Percentiles rank a stretch among this genome's conserved stretches.
Conservation (phyloP, 2,113 vertebrate species). For the Alces alces region DNA sequence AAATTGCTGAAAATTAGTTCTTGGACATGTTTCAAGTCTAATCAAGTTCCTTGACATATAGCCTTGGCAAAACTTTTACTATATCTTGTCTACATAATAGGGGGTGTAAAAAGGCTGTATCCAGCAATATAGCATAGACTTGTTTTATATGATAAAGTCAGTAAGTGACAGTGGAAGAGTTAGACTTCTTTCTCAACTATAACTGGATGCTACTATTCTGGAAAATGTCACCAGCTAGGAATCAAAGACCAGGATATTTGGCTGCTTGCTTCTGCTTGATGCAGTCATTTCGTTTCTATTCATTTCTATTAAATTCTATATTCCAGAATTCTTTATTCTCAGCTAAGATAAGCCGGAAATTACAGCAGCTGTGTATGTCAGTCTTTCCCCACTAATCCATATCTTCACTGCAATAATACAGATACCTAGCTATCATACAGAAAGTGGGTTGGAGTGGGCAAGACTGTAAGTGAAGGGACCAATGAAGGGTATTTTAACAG, state of each 20-base stretch:
- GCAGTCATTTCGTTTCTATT: neutral
- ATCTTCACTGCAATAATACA: neutral
- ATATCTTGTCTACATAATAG: neutral
- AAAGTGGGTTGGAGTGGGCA: neutral
- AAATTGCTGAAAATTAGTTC: neutral
- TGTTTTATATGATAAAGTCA: neutral
- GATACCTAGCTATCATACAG: neutral
- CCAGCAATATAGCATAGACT: neutral
- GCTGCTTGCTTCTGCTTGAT: neutral
- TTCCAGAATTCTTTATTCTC: neutral
- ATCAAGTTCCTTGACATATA: neutral
- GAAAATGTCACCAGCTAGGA: neutral
- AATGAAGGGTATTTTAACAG: neutral
- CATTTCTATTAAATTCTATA: neutral
- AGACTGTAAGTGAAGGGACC: neutral
- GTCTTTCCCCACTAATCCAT: neutral
- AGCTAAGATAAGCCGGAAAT: neutral
- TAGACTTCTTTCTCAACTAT: neutral
- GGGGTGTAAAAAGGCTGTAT: neutral
- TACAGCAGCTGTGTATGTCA: neutral
- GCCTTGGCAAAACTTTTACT: neutral
- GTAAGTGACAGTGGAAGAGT: neutral
- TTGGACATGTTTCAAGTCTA: neutral
- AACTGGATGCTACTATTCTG: neutral
- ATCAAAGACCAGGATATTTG: neutral